These are phyloP conservation scores for Zaprionus davidi DNA, from an alignment of 1,140 invertebrate species.

Conservation along the genomic window DNA sequence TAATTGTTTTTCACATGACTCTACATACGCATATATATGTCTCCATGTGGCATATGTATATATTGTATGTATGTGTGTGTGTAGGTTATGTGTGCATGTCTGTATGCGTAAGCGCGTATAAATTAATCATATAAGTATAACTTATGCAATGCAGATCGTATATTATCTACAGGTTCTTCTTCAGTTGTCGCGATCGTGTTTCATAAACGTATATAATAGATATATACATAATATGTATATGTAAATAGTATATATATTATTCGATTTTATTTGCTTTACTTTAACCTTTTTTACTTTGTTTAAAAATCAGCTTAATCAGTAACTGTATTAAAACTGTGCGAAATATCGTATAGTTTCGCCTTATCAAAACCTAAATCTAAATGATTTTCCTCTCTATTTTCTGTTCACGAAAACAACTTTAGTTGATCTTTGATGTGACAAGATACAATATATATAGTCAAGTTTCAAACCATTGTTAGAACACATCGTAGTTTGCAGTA, in stretches of 20 bases:
- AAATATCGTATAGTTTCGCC: slow-evolving; percentile 55
- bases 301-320: slow-evolving; percentile 68
- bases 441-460: slow-evolving; percentile 60
- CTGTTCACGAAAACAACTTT: slow-evolving; percentile 49
- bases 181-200: slow-evolving; percentile 57
- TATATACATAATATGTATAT: slow-evolving; percentile 5
- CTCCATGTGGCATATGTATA: slow-evolving; percentile 57
- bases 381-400: not conserved
- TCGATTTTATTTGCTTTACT: slow-evolving; percentile 9
- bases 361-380: slow-evolving; percentile 72
- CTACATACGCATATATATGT: slow-evolving; percentile 69
- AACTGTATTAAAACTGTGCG: slow-evolving; percentile 65
- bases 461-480: slow-evolving; percentile 72
- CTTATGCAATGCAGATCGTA: slow-evolving; percentile 66
- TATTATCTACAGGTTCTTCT: slow-evolving; percentile 71
- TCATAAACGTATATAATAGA: slow-evolving; percentile 44
- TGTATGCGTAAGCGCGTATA: slow-evolving; percentile 73
- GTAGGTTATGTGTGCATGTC: slow-evolving; percentile 57
- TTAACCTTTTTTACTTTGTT: slow-evolving; percentile 32
- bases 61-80: slow-evolving; percentile 34
- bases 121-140: slow-evolving; percentile 68
- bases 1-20: slow-evolving; percentile 67
- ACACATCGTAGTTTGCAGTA: slow-evolving; percentile 77
- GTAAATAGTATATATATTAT: slow-evolving; percentile 35
- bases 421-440: slow-evolving; percentile 66